These are phyloP conservation scores for Stenchaetothrips biformis DNA, from an alignment of 2,888 invertebrate genomes.

Conservation along the genomic window DNA sequence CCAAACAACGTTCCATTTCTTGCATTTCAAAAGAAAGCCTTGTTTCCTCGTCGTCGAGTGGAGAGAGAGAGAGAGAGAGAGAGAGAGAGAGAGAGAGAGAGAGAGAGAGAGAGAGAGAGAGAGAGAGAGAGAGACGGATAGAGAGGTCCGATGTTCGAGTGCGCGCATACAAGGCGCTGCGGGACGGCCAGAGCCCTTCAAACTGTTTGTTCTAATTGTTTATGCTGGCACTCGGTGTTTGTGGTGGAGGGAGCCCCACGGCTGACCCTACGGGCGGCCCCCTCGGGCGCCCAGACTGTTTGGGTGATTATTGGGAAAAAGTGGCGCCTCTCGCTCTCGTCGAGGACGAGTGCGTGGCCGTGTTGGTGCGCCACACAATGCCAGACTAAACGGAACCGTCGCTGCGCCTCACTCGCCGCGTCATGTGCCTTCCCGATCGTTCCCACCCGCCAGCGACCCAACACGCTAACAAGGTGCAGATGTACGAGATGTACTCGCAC, in stretches of 20 bases:
- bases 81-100: neutral
- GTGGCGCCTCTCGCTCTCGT: conserved; percentile 19
- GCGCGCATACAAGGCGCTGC: neutral
- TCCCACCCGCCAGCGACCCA: neutral
- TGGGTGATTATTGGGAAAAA: conserved; percentile 22
- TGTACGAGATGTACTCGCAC: neutral
- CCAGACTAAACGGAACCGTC: no score
- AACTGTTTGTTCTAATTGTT: conserved; percentile 13
- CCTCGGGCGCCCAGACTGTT: conserved; percentile 7
- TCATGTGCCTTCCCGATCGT: neutral
- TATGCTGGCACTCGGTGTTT: conserved; percentile 21
- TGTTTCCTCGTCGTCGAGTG: neutral
- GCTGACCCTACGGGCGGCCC: neutral
- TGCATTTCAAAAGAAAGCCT: no score
- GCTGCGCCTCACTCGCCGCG: neutral
- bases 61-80: neutral
- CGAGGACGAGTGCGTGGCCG: neutral
- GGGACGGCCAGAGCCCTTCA: neutral
- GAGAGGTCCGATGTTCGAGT: neutral
- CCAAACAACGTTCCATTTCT: no score
- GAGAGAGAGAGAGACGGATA: neutral
- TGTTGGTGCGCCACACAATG: no score
- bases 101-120: neutral
- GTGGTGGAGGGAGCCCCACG: neutral
- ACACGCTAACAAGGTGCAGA: neutral